Percentiles rank a stretch among this genome's conserved stretches.
Evolutionary conservation across 2,888 invertebrate species (phyloP).

Genomic region (Scaptomyza cyrtandrae): DNA sequence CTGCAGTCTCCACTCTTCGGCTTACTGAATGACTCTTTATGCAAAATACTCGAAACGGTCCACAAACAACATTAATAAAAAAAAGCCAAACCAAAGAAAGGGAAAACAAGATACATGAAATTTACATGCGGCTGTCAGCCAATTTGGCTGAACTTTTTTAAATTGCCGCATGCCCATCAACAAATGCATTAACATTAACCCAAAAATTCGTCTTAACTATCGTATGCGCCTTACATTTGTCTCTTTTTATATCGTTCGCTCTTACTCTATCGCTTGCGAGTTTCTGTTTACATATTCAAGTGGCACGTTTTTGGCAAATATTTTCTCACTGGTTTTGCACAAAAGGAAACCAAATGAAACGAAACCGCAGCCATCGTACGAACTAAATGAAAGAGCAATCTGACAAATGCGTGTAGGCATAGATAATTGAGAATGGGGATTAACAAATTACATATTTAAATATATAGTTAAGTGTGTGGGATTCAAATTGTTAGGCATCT

Average conservation of each 20-base stretch:
- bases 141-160: slow-evolving; percentile 74
- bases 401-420: slow-evolving; percentile 42
- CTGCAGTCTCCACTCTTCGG: slow-evolving; percentile 19
- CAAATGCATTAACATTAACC: slow-evolving; percentile 76
- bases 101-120: slow-evolving; percentile 75
- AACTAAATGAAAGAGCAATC: slow-evolving; percentile 38
- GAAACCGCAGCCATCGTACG: slow-evolving; percentile 18
- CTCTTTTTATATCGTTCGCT: slow-evolving; percentile 1
- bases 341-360: slow-evolving; percentile 50
- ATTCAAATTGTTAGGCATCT: no score
- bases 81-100: slow-evolving; percentile 40
- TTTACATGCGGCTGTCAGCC: slow-evolving; percentile 71
- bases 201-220: slow-evolving; percentile 63
- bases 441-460: slow-evolving; percentile 21
- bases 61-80: slow-evolving; percentile 32
- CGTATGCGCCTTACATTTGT: not conserved
- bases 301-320: slow-evolving; percentile 61
- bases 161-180: slow-evolving; percentile 68
- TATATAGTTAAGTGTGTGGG: no score
- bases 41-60: slow-evolving; percentile 41
- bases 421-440: slow-evolving; percentile 28
- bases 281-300: slow-evolving; percentile 65
- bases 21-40: slow-evolving; percentile 40
- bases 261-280: slow-evolving; percentile 20
- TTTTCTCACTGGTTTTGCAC: slow-evolving; percentile 59